phyloP scores from a whole-genome alignment of 2,797 vertebrate genomes.

The Anisognathus igniventris region DNA sequence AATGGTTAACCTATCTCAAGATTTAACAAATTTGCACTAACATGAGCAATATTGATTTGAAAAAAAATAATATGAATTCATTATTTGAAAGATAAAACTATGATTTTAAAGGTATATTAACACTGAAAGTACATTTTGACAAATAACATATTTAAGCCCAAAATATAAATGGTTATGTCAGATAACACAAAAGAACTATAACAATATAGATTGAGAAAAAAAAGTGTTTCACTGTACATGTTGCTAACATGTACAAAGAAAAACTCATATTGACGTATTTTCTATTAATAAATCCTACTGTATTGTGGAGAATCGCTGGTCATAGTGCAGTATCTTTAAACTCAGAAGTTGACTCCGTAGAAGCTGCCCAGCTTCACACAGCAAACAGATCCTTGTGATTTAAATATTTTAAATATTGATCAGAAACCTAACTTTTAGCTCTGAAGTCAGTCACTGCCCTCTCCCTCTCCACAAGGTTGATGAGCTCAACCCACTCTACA shows the following conservation, averaged over 20 bases:
- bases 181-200: constrained; percentile 57
- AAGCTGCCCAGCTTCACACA: neutral
- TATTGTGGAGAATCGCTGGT: constrained; percentile 45
- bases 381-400: neutral
- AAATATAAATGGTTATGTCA: constrained; percentile 63
- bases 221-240: constrained; percentile 40
- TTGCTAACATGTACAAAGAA: constrained; percentile 52
- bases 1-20: constrained; percentile 59
- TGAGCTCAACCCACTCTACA: neutral
- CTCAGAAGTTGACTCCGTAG: neutral
- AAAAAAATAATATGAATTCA: neutral
- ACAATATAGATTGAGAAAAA: constrained; percentile 30
- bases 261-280: constrained; percentile 49
- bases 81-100: constrained; percentile 36
- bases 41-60: constrained; percentile 43
- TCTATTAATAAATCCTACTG: constrained; percentile 56
- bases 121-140: constrained; percentile 63
- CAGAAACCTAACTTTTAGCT: neutral
- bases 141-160: constrained; percentile 56
- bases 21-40: constrained; percentile 55
- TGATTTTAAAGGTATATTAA: constrained; percentile 56
- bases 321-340: constrained; percentile 54
- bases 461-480: neutral
- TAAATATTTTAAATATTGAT: neutral
- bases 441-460: neutral